These are phyloP conservation scores for Tricholaema leucomelas DNA, from an alignment of 2,113 vertebrate genomes.

Conservation along the genomic window DNA sequence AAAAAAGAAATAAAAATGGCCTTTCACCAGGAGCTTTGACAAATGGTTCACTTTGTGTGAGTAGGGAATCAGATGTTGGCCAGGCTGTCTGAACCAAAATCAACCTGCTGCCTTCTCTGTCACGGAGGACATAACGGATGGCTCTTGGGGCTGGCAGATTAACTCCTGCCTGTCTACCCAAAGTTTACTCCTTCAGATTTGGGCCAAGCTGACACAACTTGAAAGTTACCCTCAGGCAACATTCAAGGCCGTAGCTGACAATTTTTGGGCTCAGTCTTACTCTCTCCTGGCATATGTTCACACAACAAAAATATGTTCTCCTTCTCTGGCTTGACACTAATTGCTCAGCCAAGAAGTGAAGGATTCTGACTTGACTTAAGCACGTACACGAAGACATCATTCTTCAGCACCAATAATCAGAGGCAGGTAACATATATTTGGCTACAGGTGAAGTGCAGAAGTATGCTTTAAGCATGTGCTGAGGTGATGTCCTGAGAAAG, in stretches of 20 bases:
- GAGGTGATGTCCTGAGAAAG: neutral
- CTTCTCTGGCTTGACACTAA: constrained; percentile 29
- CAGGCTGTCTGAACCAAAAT: constrained; percentile 51
- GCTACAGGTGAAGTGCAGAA: neutral
- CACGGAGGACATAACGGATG: constrained; percentile 25
- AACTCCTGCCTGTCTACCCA: neutral
- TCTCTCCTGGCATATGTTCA: constrained; percentile 35
- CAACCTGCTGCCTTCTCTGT: constrained; percentile 44
- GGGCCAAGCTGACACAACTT: constrained; percentile 14
- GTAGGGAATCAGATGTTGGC: neutral
- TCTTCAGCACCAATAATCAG: neutral
- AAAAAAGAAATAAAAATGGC: neutral
- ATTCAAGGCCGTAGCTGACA: constrained; percentile 1
- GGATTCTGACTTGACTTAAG: constrained; percentile 27
- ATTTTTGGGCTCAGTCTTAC: constrained; percentile 28
- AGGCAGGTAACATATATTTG: neutral
- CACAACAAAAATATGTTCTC: constrained; percentile 27
- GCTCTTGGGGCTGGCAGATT: neutral
- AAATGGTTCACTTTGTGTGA: constrained; percentile 6
- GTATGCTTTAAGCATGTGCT: neutral
- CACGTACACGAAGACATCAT: neutral
- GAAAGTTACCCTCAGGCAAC: constrained; percentile 32
- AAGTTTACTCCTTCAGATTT: neutral
- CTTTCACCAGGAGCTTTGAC: constrained; percentile 31
- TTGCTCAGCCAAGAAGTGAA: constrained; percentile 23